These are phyloP conservation scores for Phymorhynchus buccinoides DNA, from an alignment of 1,140 invertebrate genomes.

Conservation along the genomic window DNA sequence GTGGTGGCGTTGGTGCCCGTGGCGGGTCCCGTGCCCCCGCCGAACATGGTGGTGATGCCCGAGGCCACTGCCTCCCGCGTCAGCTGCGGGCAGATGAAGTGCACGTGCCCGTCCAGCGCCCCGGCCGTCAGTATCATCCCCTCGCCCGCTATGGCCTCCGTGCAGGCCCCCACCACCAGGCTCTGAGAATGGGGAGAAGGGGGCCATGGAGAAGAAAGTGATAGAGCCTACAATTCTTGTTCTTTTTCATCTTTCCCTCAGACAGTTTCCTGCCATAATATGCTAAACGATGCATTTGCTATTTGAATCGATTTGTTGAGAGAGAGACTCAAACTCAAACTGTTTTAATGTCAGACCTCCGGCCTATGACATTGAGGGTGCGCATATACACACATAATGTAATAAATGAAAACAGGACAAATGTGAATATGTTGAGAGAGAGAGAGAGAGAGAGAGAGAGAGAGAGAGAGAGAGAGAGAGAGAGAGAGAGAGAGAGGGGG, in stretches of 20 bases:
- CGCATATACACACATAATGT: too few species aligned
- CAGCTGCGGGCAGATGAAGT: slow-evolving; percentile 72
- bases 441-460: too few species aligned
- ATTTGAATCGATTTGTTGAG: too few species aligned
- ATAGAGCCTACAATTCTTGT: neutral
- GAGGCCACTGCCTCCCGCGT: slow-evolving; percentile 68
- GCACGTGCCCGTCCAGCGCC: slow-evolving; percentile 70
- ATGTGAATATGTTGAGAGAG: neutral
- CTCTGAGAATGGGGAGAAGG: slow-evolving; percentile 37
- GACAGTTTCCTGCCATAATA: too few species aligned
- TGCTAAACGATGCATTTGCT: too few species aligned
- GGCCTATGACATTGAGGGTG: too few species aligned
- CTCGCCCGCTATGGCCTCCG: slow-evolving; percentile 73
- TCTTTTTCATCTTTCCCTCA: too few species aligned
- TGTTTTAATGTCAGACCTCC: too few species aligned
- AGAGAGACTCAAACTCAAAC: too few species aligned
- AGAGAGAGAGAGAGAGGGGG: too few species aligned
- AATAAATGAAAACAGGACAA: too few species aligned
- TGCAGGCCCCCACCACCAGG: slow-evolving; percentile 69
- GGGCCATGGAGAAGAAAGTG: neutral
- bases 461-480: too few species aligned
- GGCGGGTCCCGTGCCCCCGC: slow-evolving; percentile 72
- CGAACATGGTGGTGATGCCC: slow-evolving; percentile 73
- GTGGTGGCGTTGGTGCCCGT: slow-evolving; percentile 71
- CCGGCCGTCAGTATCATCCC: slow-evolving; percentile 72